A percentile compares a stretch with the other conserved stretches of the same genome.
These are phyloP conservation scores for Monomorium pharaonis DNA, from an alignment of 1,140 invertebrate species.

Conservation along the genomic window DNA sequence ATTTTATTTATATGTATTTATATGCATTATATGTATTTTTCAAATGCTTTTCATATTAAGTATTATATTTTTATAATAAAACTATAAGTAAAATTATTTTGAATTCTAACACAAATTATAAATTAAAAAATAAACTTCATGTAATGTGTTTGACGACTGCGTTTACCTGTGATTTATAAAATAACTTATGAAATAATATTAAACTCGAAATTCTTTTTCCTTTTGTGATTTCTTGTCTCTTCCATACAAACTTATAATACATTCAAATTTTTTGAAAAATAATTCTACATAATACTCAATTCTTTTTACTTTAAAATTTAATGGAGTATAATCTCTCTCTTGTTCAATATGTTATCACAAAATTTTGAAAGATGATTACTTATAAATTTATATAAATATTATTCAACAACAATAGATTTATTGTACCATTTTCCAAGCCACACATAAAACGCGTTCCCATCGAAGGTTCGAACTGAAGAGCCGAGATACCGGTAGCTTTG, in stretches of 20 bases:
- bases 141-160: not conserved
- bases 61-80: too few relatives aligned
- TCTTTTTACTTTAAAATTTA: not conserved
- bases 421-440: conserved; percentile 81
- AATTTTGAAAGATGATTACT: not conserved
- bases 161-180: not conserved
- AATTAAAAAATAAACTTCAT: not conserved
- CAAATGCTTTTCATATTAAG: not conserved
- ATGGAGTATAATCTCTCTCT: not conserved
- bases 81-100: not conserved
- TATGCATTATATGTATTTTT: not conserved
- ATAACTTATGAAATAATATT: not conserved
- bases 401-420: not conserved
- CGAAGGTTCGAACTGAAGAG: conserved; percentile 95
- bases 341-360: not conserved
- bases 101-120: not conserved
- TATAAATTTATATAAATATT: not conserved
- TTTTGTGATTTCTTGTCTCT: not conserved
- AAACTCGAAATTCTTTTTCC: too few relatives aligned
- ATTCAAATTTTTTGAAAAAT: not conserved
- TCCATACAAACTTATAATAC: not conserved
- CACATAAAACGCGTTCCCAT: conserved; percentile 93
- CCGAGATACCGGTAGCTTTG: conserved; percentile 92
- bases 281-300: not conserved
- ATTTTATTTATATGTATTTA: not conserved